Base-by-base conservation (phyloP, 1,140 invertebrate genomes). In the Globodera rostochiensis region DNA sequence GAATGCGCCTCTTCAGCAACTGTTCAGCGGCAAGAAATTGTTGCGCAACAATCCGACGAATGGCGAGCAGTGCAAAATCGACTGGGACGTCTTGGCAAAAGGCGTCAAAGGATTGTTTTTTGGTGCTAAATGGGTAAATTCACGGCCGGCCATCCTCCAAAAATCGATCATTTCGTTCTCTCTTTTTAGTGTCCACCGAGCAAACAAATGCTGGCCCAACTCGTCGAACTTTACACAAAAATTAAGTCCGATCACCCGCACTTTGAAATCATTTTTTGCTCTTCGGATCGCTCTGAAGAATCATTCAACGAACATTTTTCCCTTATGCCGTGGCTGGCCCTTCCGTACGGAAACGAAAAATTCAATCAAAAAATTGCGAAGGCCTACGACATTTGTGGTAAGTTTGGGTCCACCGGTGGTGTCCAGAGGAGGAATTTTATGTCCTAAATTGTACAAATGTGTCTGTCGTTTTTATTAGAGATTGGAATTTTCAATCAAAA, bases 211-310 rank as follows among this genome's bases (percentile, higher is more conserved):
- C 60, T 47, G 11, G 73, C 74, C 77, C 82, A 83, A 74, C 71
- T 83, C 15, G 5, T 21, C n/a, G 46, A 49, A 64, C 73, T 79
- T 60, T 83, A 83, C 73, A 45, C 83, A 21, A 77, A 84, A 69
- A 67, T 84, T 53, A 83, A 83, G 66, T 49, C 64, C n/a, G n/a
- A 50, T 9, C 36, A 79, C 25, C 74, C 69, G 25, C 53, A n/a
- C 25, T 84, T 83, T 45, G 82, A 83, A 84, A 81, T 83, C 46
- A 73, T 83, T 25, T 83, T 83, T 73, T 83, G 82, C 57, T 83
- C 82, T 19, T 77, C 84, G 45, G 82, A 83, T 80, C 66, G 83
- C 5, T 71, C 57, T 15, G 74, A 83, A 50, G 82, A 83, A 49
- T 83, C 82, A 6, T 83, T 83, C 70, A 57, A 77, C 70, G 83